Conservation (phyloP, 1,140 invertebrate species). For the Proales similis region DNA sequence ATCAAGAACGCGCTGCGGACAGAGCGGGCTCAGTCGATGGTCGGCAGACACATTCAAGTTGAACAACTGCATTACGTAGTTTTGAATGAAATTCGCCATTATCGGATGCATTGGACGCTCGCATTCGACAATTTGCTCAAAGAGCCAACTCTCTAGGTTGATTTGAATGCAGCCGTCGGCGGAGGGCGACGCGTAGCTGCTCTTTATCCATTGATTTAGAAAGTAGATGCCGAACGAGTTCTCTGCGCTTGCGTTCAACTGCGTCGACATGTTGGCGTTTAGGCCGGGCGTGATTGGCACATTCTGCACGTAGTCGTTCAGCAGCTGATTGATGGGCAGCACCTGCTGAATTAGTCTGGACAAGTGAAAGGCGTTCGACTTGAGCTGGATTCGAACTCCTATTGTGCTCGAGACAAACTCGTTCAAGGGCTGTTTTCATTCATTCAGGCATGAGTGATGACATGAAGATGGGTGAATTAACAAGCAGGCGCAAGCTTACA, state of each 20-base stretch:
- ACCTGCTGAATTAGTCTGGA: constrained; percentile 30
- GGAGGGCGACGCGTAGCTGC: constrained; percentile 9
- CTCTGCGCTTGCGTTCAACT: constrained; percentile 1
- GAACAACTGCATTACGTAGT: constrained; percentile 18
- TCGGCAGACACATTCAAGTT: constrained; percentile 22
- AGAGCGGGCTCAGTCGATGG: constrained; percentile 6
- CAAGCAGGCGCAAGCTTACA: too few species aligned
- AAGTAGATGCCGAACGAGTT: constrained; percentile 24
- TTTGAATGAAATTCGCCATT: constrained; percentile 25
- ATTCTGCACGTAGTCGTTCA: constrained; percentile 16
- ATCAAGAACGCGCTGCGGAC: not conserved
- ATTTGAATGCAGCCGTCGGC: constrained; percentile 3
- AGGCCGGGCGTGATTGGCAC: constrained; percentile 25
- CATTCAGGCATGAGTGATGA: too few species aligned
- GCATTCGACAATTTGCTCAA: constrained; percentile 24
- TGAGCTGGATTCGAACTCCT: constrained; percentile 27
- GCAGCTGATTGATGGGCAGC: constrained; percentile 11
- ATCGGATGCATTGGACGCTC: constrained; percentile 22
- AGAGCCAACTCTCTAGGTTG: constrained; percentile 17
- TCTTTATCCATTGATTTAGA: constrained; percentile 33
- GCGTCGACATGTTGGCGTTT: constrained; percentile 34
- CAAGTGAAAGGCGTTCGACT: too few species aligned
- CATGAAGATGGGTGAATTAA: too few species aligned
- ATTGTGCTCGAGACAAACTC: constrained; percentile 30
- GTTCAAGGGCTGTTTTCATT: constrained; percentile 32